phyloP scores from a whole-genome alignment of 2,113 vertebrate species.

The Oriolus oriolus region DNA sequence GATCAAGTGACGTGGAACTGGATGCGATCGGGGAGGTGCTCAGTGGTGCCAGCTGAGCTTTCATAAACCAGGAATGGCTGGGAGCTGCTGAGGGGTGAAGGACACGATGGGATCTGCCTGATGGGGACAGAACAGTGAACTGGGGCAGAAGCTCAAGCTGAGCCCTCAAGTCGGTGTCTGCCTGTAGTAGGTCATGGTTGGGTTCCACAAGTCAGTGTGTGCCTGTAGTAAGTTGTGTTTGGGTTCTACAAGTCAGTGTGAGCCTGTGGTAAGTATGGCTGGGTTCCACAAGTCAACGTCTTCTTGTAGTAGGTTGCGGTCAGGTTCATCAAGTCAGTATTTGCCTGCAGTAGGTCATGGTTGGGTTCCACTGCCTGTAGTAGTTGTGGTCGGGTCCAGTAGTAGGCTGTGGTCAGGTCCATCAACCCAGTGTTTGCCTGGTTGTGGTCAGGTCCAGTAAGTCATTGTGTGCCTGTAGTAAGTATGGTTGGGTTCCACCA shows the following conservation, averaged over 20 bases:
- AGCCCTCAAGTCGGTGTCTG: rapidly evolving
- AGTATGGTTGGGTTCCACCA: neutral
- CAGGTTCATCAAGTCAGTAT: rapidly evolving
- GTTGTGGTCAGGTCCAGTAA: neutral
- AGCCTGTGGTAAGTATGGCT: rapidly evolving
- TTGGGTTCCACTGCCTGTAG: neutral
- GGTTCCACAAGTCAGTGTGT: rapidly evolving
- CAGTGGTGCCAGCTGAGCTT: neutral
- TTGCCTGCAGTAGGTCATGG: rapidly evolving
- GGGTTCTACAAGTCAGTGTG: rapidly evolving
- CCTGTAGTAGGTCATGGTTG: rapidly evolving
- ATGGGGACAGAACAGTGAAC: neutral
- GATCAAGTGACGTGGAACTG: neutral
- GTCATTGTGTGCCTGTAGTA: neutral
- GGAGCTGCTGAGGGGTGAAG: neutral
- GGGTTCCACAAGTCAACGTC: neutral
- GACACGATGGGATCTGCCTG: neutral
- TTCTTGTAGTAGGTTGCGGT: neutral
- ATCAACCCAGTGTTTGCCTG: neutral
- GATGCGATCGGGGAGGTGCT: neutral
- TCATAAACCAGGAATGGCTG: neutral
- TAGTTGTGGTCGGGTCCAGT: too few species aligned
- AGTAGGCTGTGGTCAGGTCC: neutral
- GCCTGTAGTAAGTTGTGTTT: rapidly evolving
- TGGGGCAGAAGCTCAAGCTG: neutral